phyloP scores from a whole-genome alignment of 1,140 invertebrate species.

The Pseudoatta argentina region DNA sequence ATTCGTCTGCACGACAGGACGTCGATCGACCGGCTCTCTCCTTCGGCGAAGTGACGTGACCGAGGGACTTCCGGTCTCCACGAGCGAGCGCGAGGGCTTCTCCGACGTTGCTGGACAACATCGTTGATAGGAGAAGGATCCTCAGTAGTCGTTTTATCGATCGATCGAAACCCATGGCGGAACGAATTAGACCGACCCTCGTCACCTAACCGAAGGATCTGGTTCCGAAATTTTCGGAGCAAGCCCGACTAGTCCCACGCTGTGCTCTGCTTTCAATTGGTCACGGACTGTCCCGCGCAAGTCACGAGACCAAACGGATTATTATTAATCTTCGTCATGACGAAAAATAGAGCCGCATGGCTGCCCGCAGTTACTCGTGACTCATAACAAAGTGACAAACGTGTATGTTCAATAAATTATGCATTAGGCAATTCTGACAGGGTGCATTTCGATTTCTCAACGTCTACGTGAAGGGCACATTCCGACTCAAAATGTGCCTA shows the following conservation, averaged over 20 bases:
- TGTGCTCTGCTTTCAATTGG: constrained; percentile 61
- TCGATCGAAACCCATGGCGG: constrained; percentile 22
- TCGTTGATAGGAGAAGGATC: constrained; percentile 32
- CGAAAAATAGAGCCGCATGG: neutral
- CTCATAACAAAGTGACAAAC: constrained; percentile 30
- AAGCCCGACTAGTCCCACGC: constrained; percentile 53
- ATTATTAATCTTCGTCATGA: constrained; percentile 55
- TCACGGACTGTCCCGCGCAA: constrained; percentile 56
- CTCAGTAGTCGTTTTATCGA: neutral
- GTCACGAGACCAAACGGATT: constrained; percentile 51
- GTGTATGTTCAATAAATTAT: neutral
- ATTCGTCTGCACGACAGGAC: constrained; percentile 35
- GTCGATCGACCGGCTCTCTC: constrained; percentile 27
- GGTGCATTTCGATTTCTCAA: neutral
- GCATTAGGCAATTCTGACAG: neutral
- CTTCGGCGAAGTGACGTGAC: constrained; percentile 61
- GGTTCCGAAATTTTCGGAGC: constrained; percentile 35
- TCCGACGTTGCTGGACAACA: constrained; percentile 57
- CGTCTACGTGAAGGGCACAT: neutral
- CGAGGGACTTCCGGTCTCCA: constrained; percentile 21
- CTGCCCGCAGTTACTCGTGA: constrained; percentile 19
- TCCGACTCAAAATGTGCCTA: neutral
- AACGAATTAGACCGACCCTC: neutral
- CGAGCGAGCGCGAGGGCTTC: neutral
- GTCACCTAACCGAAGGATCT: constrained; percentile 10